Evolutionary conservation across 92 coral and sea anemone species (phyloP).

Genomic region (Bergia sp.): DNA sequence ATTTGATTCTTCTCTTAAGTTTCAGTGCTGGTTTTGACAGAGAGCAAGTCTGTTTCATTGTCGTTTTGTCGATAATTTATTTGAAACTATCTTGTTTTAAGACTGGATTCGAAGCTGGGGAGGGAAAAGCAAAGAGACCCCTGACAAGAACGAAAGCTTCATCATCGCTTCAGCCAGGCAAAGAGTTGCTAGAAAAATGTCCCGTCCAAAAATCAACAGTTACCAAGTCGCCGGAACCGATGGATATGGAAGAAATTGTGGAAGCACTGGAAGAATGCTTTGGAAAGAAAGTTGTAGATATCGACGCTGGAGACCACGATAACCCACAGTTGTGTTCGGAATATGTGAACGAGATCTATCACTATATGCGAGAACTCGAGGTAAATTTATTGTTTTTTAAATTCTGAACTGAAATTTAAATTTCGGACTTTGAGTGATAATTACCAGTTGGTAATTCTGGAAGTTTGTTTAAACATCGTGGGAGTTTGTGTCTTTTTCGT

Average conservation of each 20-base stretch:
- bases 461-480: background rate
- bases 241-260: constrained; percentile 83
- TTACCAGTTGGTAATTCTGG: background rate
- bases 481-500: too few species aligned
- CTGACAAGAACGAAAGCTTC: constrained; percentile 81
- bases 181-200: constrained; percentile 31
- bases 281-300: constrained; percentile 59
- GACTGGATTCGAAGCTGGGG: background rate
- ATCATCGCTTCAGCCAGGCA: constrained; percentile 65
- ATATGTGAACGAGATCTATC: constrained; percentile 90
- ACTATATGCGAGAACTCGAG: constrained; percentile 84
- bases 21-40: background rate
- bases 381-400: constrained; percentile 25
- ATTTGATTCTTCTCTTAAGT: too few species aligned
- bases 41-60: background rate
- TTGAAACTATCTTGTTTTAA: background rate
- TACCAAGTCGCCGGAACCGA: constrained; percentile 44
- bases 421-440: too few species aligned
- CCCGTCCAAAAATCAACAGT: constrained; percentile 36
- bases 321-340: constrained; percentile 96
- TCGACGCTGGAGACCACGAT: constrained; percentile 85
- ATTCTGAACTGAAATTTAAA: background rate
- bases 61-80: background rate
- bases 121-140: constrained; percentile 55
- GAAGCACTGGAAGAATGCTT: constrained; percentile 78